These are phyloP conservation scores for Thelaira solivaga DNA, from an alignment of 2,888 invertebrate genomes.

Conservation along the genomic window DNA sequence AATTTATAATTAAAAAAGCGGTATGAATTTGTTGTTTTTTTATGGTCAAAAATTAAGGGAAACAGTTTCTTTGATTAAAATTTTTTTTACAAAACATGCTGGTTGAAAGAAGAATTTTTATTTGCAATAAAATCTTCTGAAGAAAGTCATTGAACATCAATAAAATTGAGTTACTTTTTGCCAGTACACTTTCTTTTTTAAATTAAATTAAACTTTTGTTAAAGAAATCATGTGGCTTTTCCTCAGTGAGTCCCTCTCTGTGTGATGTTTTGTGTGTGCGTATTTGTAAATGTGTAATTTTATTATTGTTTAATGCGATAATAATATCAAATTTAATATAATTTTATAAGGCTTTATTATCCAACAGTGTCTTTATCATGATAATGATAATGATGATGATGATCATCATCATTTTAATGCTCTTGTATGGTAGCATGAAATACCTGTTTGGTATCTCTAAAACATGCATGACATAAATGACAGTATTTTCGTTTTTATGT, in stretches of 20 bases:
- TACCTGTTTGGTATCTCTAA: conserved; percentile 45
- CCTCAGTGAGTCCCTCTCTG: neutral
- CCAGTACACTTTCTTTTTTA: neutral
- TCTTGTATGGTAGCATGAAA: conserved; percentile 4
- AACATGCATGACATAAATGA: conserved; percentile 50
- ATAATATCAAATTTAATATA: conserved; percentile 57
- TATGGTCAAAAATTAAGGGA: no score
- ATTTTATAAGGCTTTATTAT: conserved; percentile 54
- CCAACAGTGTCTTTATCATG: neutral
- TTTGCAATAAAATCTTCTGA: no score
- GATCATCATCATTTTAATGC: neutral
- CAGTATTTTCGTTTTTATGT: conserved; percentile 46
- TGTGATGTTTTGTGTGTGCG: conserved; percentile 11
- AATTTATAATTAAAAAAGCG: no score
- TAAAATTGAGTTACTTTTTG: neutral
- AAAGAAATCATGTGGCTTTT: conserved; percentile 42
- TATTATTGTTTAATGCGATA: conserved; percentile 59
- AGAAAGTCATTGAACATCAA: no score
- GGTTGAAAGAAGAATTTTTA: no score
- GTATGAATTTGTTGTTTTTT: no score
- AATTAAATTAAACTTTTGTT: no score
- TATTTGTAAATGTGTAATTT: conserved; percentile 23
- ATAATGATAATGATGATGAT: neutral
- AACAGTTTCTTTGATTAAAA: no score
- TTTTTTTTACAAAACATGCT: no score